Conservation (phyloP, 2,888 invertebrate species). For the Herminia tarsipennalis region DNA sequence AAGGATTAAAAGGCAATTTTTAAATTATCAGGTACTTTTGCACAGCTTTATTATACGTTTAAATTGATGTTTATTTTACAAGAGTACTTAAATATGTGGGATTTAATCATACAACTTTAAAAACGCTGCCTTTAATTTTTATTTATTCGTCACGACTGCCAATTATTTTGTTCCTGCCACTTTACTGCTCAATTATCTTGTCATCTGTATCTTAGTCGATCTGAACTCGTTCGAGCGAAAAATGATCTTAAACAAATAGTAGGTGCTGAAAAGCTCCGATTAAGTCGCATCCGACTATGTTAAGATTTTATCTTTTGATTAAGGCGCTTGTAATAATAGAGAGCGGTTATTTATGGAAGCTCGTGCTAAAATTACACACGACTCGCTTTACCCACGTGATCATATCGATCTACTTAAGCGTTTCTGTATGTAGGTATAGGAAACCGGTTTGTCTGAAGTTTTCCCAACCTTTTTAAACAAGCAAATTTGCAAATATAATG, state of each 20-base stretch:
- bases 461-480: too few species aligned
- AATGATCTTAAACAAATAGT: conserved; percentile 48
- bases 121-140: too few species aligned
- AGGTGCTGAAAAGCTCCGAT: conserved; percentile 53
- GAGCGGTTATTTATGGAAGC: conserved; percentile 73
- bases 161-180: conserved; percentile 18
- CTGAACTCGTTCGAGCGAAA: conserved; percentile 37
- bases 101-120: too few species aligned
- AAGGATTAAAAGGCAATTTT: too few species aligned
- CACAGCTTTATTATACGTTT: too few species aligned
- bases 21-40: too few species aligned
- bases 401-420: conserved; percentile 16
- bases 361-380: conserved; percentile 60
- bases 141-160: conserved; percentile 29
- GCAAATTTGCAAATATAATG: too few species aligned
- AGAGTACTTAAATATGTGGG: too few species aligned
- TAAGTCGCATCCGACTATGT: conserved; percentile 71
- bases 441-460: conserved; percentile 3
- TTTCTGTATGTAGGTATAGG: conserved; percentile 12
- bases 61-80: too few species aligned
- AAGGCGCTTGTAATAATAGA: conserved; percentile 80
- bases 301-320: conserved; percentile 84
- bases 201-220: conserved; percentile 27
- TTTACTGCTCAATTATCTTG: conserved; percentile 30
- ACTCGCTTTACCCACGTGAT: conserved; percentile 45